phyloP scores from a whole-genome alignment of 2,797 vertebrate species.

The Coilia nasus region DNA sequence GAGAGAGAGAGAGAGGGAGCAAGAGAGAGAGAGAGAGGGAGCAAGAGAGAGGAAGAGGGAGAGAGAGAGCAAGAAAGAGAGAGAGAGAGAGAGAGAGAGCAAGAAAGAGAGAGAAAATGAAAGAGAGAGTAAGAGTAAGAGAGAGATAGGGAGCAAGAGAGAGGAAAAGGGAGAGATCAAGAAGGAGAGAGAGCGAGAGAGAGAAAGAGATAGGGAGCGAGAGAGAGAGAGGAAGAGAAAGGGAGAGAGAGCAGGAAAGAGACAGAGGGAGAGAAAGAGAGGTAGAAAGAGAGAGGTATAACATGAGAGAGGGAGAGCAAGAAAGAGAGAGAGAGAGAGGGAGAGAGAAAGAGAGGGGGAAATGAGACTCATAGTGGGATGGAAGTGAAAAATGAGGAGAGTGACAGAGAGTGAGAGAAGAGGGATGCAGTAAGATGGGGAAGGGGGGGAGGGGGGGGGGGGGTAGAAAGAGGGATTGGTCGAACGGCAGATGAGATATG shows the following conservation, averaged over 20 bases:
- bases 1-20: background rate
- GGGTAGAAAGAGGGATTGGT: background rate
- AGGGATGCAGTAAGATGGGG: too few species aligned
- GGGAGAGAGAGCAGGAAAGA: background rate
- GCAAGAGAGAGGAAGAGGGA: background rate
- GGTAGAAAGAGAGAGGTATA: background rate
- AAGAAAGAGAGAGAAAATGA: background rate
- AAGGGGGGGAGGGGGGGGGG: too few species aligned
- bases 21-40: background rate
- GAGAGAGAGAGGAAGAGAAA: background rate
- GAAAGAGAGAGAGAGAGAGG: background rate
- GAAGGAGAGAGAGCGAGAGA: background rate
- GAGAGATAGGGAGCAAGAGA: background rate
- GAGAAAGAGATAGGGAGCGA: background rate
- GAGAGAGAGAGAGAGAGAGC: background rate
- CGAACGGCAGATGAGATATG: too few species aligned
- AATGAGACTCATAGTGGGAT: background rate
- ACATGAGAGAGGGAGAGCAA: background rate
- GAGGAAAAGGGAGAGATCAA: background rate
- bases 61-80: background rate
- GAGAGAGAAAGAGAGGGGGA: background rate
- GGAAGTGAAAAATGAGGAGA: constrained; percentile 28
- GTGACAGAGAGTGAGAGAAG: background rate
- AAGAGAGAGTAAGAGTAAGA: background rate
- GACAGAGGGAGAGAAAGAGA: background rate